Conservation (phyloP, 2,797 vertebrate species). For the Chanos chanos region DNA sequence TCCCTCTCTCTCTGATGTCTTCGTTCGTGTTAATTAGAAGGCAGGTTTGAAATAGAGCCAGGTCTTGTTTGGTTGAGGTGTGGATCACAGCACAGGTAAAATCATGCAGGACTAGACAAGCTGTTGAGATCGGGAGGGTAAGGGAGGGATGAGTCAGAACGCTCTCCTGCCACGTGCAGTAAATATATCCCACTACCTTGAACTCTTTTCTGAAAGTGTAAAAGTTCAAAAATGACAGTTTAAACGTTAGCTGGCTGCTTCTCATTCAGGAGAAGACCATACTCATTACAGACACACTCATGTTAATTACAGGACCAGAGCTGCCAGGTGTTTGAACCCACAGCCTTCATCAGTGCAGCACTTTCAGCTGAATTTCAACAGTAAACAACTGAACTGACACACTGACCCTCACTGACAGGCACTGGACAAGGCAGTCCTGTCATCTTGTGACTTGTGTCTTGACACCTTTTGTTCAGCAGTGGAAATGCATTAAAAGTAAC, state of each 20-base stretch:
- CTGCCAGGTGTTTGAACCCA: constrained; percentile 51
- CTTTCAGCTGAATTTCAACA: background rate
- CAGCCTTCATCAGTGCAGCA: too few species aligned
- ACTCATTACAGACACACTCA: constrained; percentile 20
- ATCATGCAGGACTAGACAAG: constrained; percentile 68
- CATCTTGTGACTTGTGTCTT: constrained; percentile 5
- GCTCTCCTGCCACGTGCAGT: constrained; percentile 25
- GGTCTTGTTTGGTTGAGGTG: constrained; percentile 31
- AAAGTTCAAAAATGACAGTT: constrained; percentile 41
- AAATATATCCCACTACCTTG: constrained; percentile 53
- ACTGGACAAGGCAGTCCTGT: constrained; percentile 29
- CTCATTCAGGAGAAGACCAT: constrained; percentile 17
- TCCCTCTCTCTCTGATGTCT: constrained; percentile 28
- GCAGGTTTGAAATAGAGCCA: constrained; percentile 30
- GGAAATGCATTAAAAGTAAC: too few species aligned
- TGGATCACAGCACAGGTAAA: constrained; percentile 54
- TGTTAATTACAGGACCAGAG: constrained; percentile 56
- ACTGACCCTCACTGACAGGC: constrained; percentile 30
- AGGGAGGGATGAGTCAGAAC: constrained; percentile 4
- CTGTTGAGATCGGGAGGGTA: constrained; percentile 48
- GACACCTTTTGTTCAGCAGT: too few species aligned
- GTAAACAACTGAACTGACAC: constrained; percentile 39
- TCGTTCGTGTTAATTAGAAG: constrained; percentile 58
- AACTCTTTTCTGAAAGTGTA: constrained; percentile 58
- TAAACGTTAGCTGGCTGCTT: constrained; percentile 37